Evolutionary conservation across 1,140 invertebrate species (phyloP), one percentile per base, ranked within the genome.

Genomic region (Brachionus plicatilis): DNA sequence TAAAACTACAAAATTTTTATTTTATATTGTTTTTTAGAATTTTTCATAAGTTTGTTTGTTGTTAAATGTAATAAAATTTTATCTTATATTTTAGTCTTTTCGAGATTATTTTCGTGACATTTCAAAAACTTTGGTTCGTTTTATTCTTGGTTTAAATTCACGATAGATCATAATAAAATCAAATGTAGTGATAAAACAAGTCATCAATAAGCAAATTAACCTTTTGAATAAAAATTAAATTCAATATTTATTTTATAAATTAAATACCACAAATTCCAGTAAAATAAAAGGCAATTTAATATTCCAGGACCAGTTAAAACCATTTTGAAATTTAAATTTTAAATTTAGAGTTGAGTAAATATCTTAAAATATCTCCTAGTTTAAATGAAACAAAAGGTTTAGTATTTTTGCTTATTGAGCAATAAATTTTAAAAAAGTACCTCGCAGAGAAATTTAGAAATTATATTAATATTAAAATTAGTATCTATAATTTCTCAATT

Each of bases 191-290:
- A 72, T 72, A 14, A 72, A 24, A 17, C 45, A 12, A 20, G 47
- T 9, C 37, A n/a, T 72, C 14, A 43, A 20, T 41, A 41, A 43
- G 11, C 68, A 72, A 43, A 72, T n/a, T 17, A 72, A 12, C 68
- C 68, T 72, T 41, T 8, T 7, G 17, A 72, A 20, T n/a, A 72
- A 45, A 1, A 7, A 41, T 20, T 29, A n/a, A 72, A 72, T 17
- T 8, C 9, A 43, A 20, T 43, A 43, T 43, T 72, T 20, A n/a
- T 45, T 9, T 45, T 7, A 1, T 29, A 20, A 45, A n/a, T 24
- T 50, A 47, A 20, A 9, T 53, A 76, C 72, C 72, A 76, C 12
- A 76, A 27, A 27, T 76, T 50, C 72, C 72, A 76, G n/a, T 76
- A 50, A 0, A 3, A 9, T 29, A 47, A 12, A 14, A 76, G 43